Conservation (phyloP, 1,140 invertebrate species). For the Colletes latitarsis region DNA sequence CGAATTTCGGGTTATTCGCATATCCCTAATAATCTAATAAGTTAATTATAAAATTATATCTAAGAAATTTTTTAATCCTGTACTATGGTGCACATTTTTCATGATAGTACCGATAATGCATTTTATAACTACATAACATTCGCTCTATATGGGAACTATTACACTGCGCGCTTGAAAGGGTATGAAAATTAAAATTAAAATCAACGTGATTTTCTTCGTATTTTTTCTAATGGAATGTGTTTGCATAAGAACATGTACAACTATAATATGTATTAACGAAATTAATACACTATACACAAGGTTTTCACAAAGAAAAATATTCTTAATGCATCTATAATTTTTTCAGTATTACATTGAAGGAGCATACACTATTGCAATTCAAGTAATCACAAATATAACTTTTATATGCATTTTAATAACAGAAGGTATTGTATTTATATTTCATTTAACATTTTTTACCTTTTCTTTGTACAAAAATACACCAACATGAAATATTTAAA, state of each 20-base stretch:
- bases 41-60: constrained; percentile 22
- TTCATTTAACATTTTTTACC: constrained; percentile 2
- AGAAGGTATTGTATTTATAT: constrained; percentile 14
- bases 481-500: neutral
- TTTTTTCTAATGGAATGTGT: constrained; percentile 23
- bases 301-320: constrained; percentile 22
- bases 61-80: constrained; percentile 26
- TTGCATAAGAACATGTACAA: constrained; percentile 23
- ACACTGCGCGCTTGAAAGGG: constrained; percentile 42
- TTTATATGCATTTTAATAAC: constrained; percentile 43
- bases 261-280: constrained; percentile 41
- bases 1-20: too few species aligned
- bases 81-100: constrained; percentile 43
- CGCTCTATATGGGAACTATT: constrained; percentile 22
- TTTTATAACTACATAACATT: constrained; percentile 48
- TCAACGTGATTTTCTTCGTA: constrained; percentile 36
- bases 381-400: constrained; percentile 24
- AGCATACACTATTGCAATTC: constrained; percentile 7
- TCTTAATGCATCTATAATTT: constrained; percentile 23
- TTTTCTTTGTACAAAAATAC: neutral
- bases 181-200: constrained; percentile 49
- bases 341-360: constrained; percentile 28
- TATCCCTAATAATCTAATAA: neutral
- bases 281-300: constrained; percentile 35
- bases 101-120: constrained; percentile 20